Conservation (phyloP, 2,797 vertebrate genomes). For the Neosilurus mollespiculum region DNA sequence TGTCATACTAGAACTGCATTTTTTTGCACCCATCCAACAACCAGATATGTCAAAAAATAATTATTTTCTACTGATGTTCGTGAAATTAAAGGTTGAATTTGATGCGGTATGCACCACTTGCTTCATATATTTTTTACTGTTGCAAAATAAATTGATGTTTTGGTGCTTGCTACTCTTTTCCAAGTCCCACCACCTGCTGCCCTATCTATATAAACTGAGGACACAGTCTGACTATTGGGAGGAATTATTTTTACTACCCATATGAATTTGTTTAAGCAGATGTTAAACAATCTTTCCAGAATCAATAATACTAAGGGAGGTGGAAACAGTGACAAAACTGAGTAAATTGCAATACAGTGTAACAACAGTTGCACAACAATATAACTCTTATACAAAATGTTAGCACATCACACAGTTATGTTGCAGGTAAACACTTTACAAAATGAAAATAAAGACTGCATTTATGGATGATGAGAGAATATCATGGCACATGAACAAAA, state of each 20-base stretch:
- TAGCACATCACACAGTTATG: not conserved
- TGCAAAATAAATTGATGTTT: not conserved
- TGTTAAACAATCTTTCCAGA: not conserved
- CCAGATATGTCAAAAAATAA: not conserved
- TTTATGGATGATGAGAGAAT: not conserved
- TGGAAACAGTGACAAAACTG: slow-evolving; percentile 5
- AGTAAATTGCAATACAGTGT: not conserved
- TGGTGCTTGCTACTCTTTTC: not conserved
- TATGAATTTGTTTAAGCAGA: not conserved
- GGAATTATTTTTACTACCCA: slow-evolving; percentile 2
- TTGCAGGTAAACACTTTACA: not conserved
- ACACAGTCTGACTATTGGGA: not conserved
- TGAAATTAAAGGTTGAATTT: not conserved
- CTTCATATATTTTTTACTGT: not conserved
- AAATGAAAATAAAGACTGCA: not conserved
- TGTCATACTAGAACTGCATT: not conserved
- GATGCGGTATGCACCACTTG: not conserved
- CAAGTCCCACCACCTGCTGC: not conserved
- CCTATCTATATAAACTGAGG: not conserved
- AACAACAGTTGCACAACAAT: not conserved
- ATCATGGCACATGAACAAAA: not conserved
- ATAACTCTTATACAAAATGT: not conserved
- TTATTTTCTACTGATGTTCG: not conserved
- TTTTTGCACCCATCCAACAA: not conserved
- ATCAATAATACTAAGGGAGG: not conserved